Evolutionary conservation across 2,888 invertebrate genomes (phyloP).

Genomic region (Eutolmus rufibarbis): DNA sequence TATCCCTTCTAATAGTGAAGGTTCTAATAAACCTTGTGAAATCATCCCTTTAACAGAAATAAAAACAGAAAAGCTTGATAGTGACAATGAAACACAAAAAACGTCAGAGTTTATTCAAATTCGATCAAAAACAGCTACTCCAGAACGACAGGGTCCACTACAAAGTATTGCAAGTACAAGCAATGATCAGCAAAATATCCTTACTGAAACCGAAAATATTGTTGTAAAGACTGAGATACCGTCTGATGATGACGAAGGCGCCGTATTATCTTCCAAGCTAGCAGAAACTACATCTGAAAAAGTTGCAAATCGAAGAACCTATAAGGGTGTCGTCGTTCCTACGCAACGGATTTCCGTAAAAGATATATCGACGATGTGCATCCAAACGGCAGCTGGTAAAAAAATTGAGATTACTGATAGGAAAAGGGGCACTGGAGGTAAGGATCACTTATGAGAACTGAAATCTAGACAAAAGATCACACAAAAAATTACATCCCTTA

Average conservation of each 20-base stretch:
- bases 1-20: neutral
- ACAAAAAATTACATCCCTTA: too few relatives aligned
- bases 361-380: constrained; percentile 43
- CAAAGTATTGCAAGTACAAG: neutral
- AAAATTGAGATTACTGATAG: neutral
- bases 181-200: neutral
- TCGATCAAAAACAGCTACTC: constrained; percentile 5
- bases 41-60: constrained; percentile 50
- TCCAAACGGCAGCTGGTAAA: neutral
- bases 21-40: neutral
- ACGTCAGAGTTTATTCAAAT: neutral
- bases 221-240: constrained; percentile 56
- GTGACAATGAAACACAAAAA: constrained; percentile 4
- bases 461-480: neutral
- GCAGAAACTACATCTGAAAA: neutral
- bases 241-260: constrained; percentile 53
- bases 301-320: neutral
- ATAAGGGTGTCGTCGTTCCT: neutral
- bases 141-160: neutral
- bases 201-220: neutral
- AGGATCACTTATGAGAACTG: neutral
- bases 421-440: neutral
- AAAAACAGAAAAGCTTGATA: constrained; percentile 49
- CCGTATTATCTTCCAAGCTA: neutral
- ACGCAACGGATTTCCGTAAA: constrained; percentile 36